Percentiles rank a stretch among this genome's conserved stretches.
phyloP scores from a whole-genome alignment of 1,140 invertebrate genomes.

The Anthonomus grandis region DNA sequence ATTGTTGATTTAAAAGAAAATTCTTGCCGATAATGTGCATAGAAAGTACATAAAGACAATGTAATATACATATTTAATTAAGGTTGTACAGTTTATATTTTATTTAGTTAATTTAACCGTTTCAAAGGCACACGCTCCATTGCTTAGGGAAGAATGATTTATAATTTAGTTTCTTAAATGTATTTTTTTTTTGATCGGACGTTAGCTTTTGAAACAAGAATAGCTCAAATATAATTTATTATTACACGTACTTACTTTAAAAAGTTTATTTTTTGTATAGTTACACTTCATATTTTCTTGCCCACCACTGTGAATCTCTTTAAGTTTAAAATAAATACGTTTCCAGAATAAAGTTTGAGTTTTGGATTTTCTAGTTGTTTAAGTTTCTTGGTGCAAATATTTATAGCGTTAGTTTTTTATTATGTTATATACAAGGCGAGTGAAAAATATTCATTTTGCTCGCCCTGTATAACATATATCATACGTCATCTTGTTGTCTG shows the following conservation, averaged over 20 bases:
- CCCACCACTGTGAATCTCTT: slow-evolving; percentile 2
- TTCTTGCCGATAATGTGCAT: slow-evolving; percentile 27
- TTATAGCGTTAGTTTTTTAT: slow-evolving; percentile 27
- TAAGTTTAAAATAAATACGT: slow-evolving; percentile 21
- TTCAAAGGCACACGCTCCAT: slow-evolving; percentile 12
- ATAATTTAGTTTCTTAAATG: slow-evolving; percentile 19
- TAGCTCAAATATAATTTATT: slow-evolving; percentile 31
- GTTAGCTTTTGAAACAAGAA: slow-evolving; percentile 22
- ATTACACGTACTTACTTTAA: slow-evolving; percentile 20
- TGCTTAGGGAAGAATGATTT: slow-evolving; percentile 2
- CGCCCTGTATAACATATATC: neutral
- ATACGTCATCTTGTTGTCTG: slow-evolving; percentile 4
- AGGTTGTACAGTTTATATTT: slow-evolving; percentile 36
- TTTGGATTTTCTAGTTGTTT: slow-evolving; percentile 18
- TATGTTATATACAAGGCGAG: too few relatives aligned
- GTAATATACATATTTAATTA: slow-evolving; percentile 32
- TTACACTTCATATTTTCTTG: too few relatives aligned
- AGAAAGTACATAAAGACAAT: slow-evolving; percentile 34
- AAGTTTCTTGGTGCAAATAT: slow-evolving; percentile 33
- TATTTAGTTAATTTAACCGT: slow-evolving; percentile 21
- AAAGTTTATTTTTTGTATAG: slow-evolving; percentile 10
- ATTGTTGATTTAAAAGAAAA: slow-evolving; percentile 21
- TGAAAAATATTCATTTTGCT: too few relatives aligned
- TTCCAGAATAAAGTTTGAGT: slow-evolving; percentile 26
- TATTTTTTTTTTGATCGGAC: slow-evolving; percentile 4